Base-by-base conservation (phyloP, 37 sponge, comb jelly and placozoan genomes). In the Ephydatia muelleri region DNA sequence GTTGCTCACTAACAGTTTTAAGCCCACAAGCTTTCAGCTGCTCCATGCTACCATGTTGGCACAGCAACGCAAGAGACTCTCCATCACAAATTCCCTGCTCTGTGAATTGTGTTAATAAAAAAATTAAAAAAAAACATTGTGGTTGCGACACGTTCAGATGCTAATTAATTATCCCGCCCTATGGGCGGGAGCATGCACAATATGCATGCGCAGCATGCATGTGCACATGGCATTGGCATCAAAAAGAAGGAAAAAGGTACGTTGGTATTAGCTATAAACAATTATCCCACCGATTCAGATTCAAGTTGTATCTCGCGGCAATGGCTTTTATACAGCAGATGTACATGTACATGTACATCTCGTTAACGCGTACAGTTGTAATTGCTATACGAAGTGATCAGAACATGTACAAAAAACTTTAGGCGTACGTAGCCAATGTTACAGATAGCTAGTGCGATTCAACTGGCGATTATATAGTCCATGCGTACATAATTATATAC, bases 11-110 rank as follows among this genome's bases (percentile, higher is more conserved):
- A 26, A 75, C 33, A 32, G 76, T 75, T 75, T 75, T 38, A 28
- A 75, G 35, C 31, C 76, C 76, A 34, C 76, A 75, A 32, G 35
- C 34, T 36, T 28, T 33, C 76, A 75, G 35, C 35, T 75, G 76
- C 33, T 75, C 40, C 35, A 75, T 34, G 30, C 38, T 75, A 26
- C 16, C 76, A 75, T 34, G 31, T 40, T 75, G 35, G 26, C 26
- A 57, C 57, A 57, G 57, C 57, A 57, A 57, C 57, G 57, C 57
- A 57, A 57, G 57, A 57, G 57, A 57, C 57, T 57, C 57, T 57
- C 57, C 57, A 57, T 57, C 57, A 57, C 57, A 57, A 57, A 57
- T 57, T 57, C 57, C 57, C 57, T 57, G 57, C 57, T 57, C 57
- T 57, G 57, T 57, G 57, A 57, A 57, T 57, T 57, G 57, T 57